These are phyloP conservation scores for Dryoscopus gambensis DNA, from an alignment of 2,113 vertebrate genomes.

Conservation along the genomic window DNA sequence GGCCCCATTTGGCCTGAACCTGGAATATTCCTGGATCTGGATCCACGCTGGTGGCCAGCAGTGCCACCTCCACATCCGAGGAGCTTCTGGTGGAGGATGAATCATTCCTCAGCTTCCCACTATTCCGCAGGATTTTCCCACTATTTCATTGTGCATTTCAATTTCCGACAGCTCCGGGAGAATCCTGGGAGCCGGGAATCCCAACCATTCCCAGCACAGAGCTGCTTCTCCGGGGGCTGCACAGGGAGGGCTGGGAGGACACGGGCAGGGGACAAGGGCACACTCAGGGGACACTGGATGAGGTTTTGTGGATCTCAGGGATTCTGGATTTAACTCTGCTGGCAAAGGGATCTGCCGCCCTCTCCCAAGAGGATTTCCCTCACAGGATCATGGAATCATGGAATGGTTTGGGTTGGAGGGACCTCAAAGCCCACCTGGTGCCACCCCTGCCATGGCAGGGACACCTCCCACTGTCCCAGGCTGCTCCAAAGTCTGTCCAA, in stretches of 20 bases:
- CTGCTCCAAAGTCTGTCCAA: too few species aligned
- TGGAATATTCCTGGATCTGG: neutral
- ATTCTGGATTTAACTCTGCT: neutral
- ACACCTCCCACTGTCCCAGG: neutral
- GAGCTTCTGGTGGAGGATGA: neutral
- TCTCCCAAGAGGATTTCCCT: neutral
- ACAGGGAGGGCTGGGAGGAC: neutral
- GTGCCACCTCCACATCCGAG: neutral
- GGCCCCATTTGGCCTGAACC: neutral
- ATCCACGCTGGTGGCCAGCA: neutral
- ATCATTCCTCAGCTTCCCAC: neutral
- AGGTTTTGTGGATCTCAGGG: neutral
- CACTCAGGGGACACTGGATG: neutral
- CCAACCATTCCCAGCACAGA: neutral
- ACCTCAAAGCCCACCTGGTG: fast-evolving
- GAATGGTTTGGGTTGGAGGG: neutral
- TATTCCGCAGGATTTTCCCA: neutral
- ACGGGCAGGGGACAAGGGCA: fast-evolving
- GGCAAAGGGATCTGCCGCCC: neutral
- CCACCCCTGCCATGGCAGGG: neutral
- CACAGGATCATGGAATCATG: neutral
- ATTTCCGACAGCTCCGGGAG: neutral
- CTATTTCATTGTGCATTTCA: neutral
- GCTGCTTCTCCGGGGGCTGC: neutral
- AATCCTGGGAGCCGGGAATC: neutral